These are phyloP conservation scores for Archivesica marissinica DNA, from an alignment of 1,140 invertebrate genomes.

Conservation along the genomic window DNA sequence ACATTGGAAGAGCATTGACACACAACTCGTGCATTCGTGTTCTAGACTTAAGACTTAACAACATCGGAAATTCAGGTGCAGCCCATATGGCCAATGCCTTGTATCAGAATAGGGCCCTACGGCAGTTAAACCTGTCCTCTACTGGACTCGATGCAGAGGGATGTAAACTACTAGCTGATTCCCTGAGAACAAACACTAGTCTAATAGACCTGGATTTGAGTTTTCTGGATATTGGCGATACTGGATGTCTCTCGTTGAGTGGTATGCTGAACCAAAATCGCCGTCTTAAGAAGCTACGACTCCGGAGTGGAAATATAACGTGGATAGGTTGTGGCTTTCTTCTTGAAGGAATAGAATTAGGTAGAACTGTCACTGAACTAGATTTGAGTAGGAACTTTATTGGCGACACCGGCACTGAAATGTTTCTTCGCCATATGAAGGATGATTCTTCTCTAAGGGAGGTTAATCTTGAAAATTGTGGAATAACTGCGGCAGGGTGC, in stretches of 20 bases:
- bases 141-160: slow-evolving; percentile 75
- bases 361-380: slow-evolving; percentile 72
- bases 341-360: slow-evolving; percentile 73
- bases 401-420: slow-evolving; percentile 75
- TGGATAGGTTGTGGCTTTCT: slow-evolving; percentile 77
- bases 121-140: slow-evolving; percentile 79
- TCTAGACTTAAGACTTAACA: slow-evolving; percentile 80
- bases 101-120: slow-evolving; percentile 71
- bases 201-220: slow-evolving; percentile 79
- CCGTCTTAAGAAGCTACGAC: slow-evolving; percentile 73
- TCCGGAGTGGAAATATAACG: slow-evolving; percentile 78
- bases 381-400: slow-evolving; percentile 79
- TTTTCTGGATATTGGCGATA: slow-evolving; percentile 78
- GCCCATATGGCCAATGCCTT: slow-evolving; percentile 70
- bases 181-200: slow-evolving; percentile 71
- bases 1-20: slow-evolving; percentile 70
- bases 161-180: slow-evolving; percentile 67
- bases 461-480: slow-evolving; percentile 81
- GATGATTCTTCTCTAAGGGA: slow-evolving; percentile 74
- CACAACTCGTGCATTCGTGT: slow-evolving; percentile 67
- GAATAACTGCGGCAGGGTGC: slow-evolving; percentile 75
- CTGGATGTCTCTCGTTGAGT: slow-evolving; percentile 71
- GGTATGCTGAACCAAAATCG: slow-evolving; percentile 79
- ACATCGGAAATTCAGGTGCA: slow-evolving; percentile 76
- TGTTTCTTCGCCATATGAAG: slow-evolving; percentile 74